A percentile compares a stretch with the other conserved stretches of the same genome.
Evolutionary conservation across 2,888 invertebrate species (phyloP).

Genomic region (Ischnura elegans): DNA sequence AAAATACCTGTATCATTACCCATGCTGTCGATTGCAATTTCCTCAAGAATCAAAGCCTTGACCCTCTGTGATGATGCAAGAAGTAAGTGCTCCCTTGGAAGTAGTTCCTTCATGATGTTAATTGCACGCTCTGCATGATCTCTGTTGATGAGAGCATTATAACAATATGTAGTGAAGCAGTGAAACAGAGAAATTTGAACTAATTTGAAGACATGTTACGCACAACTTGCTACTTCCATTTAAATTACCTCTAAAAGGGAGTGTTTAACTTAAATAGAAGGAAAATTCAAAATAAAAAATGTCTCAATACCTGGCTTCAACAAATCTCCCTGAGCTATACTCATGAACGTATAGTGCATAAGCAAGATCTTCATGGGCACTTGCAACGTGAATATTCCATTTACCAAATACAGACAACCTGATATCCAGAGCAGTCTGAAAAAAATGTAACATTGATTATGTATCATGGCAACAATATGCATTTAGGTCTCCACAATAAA

Average conservation of each 20-base stretch:
- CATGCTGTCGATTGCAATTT: slow-evolving; percentile 91
- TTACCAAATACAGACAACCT: slow-evolving; percentile 89
- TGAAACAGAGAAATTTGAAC: too few relatives aligned
- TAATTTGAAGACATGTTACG: background rate
- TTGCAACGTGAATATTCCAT: slow-evolving; percentile 92
- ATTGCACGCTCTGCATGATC: slow-evolving; percentile 92
- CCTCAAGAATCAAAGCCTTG: slow-evolving; percentile 94
- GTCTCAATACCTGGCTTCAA: slow-evolving; percentile 83
- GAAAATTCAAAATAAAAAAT: background rate
- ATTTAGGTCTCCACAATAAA: too few relatives aligned
- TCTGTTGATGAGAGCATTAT: slow-evolving; percentile 77
- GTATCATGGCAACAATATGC: too few relatives aligned
- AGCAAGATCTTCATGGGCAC: slow-evolving; percentile 94
- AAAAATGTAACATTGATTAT: slow-evolving; percentile 69
- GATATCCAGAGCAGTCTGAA: slow-evolving; percentile 85
- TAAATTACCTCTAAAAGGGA: background rate
- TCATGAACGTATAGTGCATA: slow-evolving; percentile 96
- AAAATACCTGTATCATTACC: slow-evolving; percentile 72
- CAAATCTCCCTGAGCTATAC: slow-evolving; percentile 93
- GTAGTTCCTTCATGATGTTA: slow-evolving; percentile 87
- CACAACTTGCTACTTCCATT: background rate
- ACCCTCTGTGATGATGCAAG: slow-evolving; percentile 94
- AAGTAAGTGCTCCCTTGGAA: slow-evolving; percentile 91
- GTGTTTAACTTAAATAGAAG: background rate
- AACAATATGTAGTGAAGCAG: background rate